Conservation (phyloP, 2,888 invertebrate species). For the Metalampra italica region DNA sequence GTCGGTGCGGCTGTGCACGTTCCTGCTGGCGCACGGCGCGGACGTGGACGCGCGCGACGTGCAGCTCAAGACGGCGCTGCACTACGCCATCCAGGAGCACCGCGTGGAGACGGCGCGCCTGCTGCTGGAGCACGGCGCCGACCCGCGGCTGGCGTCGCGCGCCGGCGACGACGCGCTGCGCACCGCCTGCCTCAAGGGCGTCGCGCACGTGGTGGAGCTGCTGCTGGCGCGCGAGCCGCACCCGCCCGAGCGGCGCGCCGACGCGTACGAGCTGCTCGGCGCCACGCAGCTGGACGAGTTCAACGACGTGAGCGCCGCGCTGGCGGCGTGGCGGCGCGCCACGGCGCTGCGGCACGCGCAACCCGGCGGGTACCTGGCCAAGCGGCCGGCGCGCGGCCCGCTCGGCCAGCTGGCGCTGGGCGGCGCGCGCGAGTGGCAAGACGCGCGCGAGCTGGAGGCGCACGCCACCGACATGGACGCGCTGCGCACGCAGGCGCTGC, state of each 20-base stretch:
- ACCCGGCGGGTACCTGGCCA: slow-evolving; percentile 9
- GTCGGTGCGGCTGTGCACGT: slow-evolving; percentile 88
- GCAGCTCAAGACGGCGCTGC: slow-evolving; percentile 93
- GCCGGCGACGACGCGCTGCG: slow-evolving; percentile 94
- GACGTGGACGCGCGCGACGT: slow-evolving; percentile 92
- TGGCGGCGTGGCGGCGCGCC: slow-evolving; percentile 90
- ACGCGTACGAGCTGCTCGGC: slow-evolving; percentile 92
- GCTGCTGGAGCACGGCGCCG: slow-evolving; percentile 87
- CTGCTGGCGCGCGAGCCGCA: slow-evolving; percentile 80
- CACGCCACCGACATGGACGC: slow-evolving; percentile 83
- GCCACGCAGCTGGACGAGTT: slow-evolving; percentile 93
- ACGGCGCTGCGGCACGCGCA: slow-evolving; percentile 31
- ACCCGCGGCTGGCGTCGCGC: slow-evolving; percentile 85
- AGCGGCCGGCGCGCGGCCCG: slow-evolving; percentile 24
- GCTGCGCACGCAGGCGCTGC: slow-evolving; percentile 89
- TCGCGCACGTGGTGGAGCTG: slow-evolving; percentile 82
- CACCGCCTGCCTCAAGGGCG: slow-evolving; percentile 86
- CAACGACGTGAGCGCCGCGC: slow-evolving; percentile 84
- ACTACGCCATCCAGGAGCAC: slow-evolving; percentile 92
- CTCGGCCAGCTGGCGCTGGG: slow-evolving; percentile 81
- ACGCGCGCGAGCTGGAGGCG: slow-evolving; percentile 79
- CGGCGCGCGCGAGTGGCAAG: slow-evolving; percentile 85
- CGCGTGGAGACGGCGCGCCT: slow-evolving; percentile 90
- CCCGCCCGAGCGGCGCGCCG: slow-evolving; percentile 83
- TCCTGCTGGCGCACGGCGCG: slow-evolving; percentile 88